A percentile compares a stretch with the other conserved stretches of the same genome.
These are phyloP conservation scores for Streblospio benedicti DNA, from an alignment of 1,140 invertebrate genomes.

Conservation along the genomic window DNA sequence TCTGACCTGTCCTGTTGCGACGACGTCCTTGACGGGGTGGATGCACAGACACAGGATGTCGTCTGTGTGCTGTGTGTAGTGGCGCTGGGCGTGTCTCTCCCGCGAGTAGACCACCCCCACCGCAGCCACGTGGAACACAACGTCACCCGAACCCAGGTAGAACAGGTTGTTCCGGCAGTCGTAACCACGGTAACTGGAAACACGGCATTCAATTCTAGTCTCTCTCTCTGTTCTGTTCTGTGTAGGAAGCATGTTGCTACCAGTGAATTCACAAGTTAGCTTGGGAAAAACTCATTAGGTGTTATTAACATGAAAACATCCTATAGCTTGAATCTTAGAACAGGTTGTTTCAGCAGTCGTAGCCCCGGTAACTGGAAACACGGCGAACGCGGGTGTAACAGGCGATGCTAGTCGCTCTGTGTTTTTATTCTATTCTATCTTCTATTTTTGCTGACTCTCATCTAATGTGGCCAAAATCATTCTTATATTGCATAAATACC, in stretches of 20 bases:
- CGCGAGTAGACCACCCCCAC: constrained; percentile 41
- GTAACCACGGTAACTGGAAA: constrained; percentile 45
- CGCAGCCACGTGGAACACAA: constrained; percentile 48
- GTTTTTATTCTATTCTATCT: too few relatives aligned
- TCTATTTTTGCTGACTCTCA: too few relatives aligned
- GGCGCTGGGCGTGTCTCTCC: constrained; percentile 39
- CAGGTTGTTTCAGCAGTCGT: constrained; percentile 48
- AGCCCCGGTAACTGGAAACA: constrained; percentile 44
- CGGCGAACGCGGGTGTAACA: too few relatives aligned
- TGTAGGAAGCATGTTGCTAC: too few relatives aligned
- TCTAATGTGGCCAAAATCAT: too few relatives aligned
- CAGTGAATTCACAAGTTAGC: too few relatives aligned
- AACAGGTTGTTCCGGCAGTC: constrained; percentile 48
- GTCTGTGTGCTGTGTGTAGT: constrained; percentile 46
- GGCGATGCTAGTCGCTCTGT: too few relatives aligned
- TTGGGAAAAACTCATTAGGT: neutral
- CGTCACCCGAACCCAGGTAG: constrained; percentile 40
- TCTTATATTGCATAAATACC: too few relatives aligned
- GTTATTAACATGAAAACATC: neutral
- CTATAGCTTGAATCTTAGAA: too few relatives aligned
- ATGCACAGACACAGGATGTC: constrained; percentile 46
- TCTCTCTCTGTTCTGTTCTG: too few relatives aligned
- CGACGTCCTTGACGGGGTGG: constrained; percentile 43
- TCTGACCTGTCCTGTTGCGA: constrained; percentile 45
- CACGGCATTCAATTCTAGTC: too few relatives aligned